Percentiles rank a stretch among this genome's conserved stretches.
These are phyloP conservation scores for Phataginus tetradactyla DNA, from an alignment of 2,797 vertebrate species.

Conservation along the genomic window DNA sequence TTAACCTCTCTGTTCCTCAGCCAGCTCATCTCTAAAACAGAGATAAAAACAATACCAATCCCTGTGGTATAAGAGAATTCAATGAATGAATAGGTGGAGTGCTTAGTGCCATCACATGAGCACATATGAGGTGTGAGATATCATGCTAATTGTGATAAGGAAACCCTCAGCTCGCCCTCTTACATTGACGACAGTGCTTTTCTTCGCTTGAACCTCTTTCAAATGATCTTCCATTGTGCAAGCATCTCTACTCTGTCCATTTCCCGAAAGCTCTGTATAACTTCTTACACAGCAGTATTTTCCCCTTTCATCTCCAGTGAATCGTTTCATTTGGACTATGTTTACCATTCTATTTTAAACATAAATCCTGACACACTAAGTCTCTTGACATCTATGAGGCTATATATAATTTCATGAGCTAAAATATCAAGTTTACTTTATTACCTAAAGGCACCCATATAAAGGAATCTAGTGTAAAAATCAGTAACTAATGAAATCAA, in stretches of 20 bases:
- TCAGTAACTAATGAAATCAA: background rate
- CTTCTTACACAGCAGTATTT: background rate
- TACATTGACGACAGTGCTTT: rapidly evolving
- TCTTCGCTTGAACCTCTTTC: background rate
- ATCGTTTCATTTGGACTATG: background rate
- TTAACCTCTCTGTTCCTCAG: background rate
- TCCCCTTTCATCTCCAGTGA: background rate
- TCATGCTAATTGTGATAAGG: background rate
- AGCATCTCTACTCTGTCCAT: background rate
- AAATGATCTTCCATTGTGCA: background rate
- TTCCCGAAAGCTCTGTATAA: background rate
- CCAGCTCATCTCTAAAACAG: background rate
- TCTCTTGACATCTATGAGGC: background rate
- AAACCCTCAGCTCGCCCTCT: no score
- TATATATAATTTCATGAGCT: background rate
- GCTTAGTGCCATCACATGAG: background rate
- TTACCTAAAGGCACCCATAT: background rate
- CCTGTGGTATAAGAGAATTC: background rate
- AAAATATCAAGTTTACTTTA: background rate
- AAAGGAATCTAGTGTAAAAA: background rate
- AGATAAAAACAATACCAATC: background rate
- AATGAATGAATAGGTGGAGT: background rate
- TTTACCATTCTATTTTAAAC: background rate
- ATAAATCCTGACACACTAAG: background rate
- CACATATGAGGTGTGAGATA: background rate